Base-by-base conservation (phyloP, 2,888 invertebrate genomes). In the Morpho achilles region DNA sequence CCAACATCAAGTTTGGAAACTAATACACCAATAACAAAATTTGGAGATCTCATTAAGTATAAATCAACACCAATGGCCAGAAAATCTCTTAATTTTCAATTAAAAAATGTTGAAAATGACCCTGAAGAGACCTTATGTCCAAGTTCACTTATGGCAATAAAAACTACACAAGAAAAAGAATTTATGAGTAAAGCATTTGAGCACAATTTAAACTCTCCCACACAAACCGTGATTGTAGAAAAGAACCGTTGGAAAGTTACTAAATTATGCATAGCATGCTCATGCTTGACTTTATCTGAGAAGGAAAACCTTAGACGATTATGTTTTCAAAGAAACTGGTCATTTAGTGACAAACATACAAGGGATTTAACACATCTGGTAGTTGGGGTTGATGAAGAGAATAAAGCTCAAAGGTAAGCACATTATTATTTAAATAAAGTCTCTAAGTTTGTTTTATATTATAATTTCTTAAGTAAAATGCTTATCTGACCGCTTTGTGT, bases 21-120 rank as follows among this genome's bases (percentile, higher is more conserved):
- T 3, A 89, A 90, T 6, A 61, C 80, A 0, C 82, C 76, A 5
- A 85, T 89, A 6, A 76, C 74, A 39, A 87, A 81, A 62, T 91
- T 91, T 69, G 78, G 76, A 1, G 75, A 80, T 62, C 74, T 86
- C 45, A 80, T 91, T 8, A 79, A 75, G 59, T 75, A 86, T 50
- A 87, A 84, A 46, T 91, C 90, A 0, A 91, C 91, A 0, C 91
- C 91, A 0, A 65, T 87, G 3, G 86, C 83, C 2, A 77, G 77
- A 53, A 90, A 89, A 59, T 88, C 88, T 1, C 72, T 91, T 0
- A 80, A 81, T 61, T 91, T 89, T 62, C 69, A 73, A 23, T 66
- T 62, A 48, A 69, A 76, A 22, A 69, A 74, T 56, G 70, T 73
- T 49, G 64, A 69, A n/a, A 40, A 48, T 43, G 77, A 84, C 44